Evolutionary conservation across 2,888 invertebrate species (phyloP).

Genomic region (Microctonus aethiopoides): DNA sequence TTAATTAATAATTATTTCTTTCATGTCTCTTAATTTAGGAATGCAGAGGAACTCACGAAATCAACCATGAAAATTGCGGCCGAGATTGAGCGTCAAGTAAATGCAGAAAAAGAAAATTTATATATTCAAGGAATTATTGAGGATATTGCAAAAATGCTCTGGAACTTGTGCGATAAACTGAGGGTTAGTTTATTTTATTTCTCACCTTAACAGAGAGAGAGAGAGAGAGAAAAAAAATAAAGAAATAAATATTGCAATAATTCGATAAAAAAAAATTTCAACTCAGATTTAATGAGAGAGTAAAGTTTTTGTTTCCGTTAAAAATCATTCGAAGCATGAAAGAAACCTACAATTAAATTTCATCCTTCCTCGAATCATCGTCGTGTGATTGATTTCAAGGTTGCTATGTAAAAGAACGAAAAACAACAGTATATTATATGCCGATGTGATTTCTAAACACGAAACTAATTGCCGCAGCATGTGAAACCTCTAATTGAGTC

Average conservation of each 20-base stretch:
- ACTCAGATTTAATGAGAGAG: slow-evolving; percentile 7
- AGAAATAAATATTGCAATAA: slow-evolving; percentile 17
- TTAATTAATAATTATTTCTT: not conserved
- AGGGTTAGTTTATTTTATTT: slow-evolving; percentile 45
- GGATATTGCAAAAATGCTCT: slow-evolving; percentile 45
- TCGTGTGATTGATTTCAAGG: slow-evolving; percentile 26
- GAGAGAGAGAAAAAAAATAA: slow-evolving; percentile 32
- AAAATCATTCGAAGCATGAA: not conserved
- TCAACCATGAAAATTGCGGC: slow-evolving; percentile 72
- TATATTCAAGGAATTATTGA: slow-evolving; percentile 49
- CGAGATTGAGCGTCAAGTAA: slow-evolving; percentile 66
- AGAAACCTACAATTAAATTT: slow-evolving; percentile 22
- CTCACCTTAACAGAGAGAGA: no score
- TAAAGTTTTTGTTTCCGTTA: not conserved
- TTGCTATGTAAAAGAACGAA: slow-evolving; percentile 1
- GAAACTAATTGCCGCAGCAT: slow-evolving; percentile 27
- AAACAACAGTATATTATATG: not conserved
- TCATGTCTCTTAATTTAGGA: slow-evolving; percentile 69
- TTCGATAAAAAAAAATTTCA: not conserved
- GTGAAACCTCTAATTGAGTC: slow-evolving; percentile 52
- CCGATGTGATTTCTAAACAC: not conserved
- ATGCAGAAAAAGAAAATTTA: slow-evolving; percentile 61
- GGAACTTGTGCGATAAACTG: slow-evolving; percentile 54
- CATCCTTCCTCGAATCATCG: slow-evolving; percentile 16
- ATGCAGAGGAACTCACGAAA: slow-evolving; percentile 77